These are phyloP conservation scores for Porites rus DNA, from an alignment of 92 coral and sea anemone genomes.

Conservation along the genomic window DNA sequence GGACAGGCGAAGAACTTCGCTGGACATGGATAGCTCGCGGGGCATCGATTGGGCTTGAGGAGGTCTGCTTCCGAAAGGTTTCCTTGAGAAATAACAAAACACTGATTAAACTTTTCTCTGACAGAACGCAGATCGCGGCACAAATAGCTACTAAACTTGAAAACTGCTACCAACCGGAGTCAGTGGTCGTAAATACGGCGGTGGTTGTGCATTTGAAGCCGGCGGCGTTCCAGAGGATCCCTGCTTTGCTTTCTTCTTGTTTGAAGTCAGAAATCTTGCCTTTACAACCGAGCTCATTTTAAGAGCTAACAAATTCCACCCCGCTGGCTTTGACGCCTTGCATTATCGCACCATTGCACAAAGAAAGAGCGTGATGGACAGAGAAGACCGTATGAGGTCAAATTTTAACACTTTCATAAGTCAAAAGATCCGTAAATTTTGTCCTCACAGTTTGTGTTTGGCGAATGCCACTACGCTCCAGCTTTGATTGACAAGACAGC, in stretches of 20 bases:
- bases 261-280: constrained; percentile 83
- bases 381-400: constrained; percentile 62
- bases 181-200: constrained; percentile 68
- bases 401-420: constrained; percentile 50
- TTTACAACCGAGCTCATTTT: constrained; percentile 72
- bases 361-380: constrained; percentile 31
- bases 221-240: constrained; percentile 45
- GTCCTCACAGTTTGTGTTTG: constrained; percentile 5
- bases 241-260: constrained; percentile 67
- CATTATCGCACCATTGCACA: constrained; percentile 53
- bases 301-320: constrained; percentile 38
- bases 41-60: constrained; percentile 24
- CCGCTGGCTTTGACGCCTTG: constrained; percentile 45
- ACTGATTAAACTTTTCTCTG: constrained; percentile 9
- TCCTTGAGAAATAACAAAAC: constrained; percentile 58
- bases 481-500: constrained; percentile 46
- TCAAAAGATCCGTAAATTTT: constrained; percentile 29
- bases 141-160: constrained; percentile 23
- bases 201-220: constrained; percentile 44
- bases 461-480: constrained; percentile 38
- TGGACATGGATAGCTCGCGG: constrained; percentile 12
- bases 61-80: constrained; percentile 42
- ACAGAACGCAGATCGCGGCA: constrained; percentile 34
- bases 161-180: constrained; percentile 84
- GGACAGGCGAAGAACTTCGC: constrained; percentile 40